Base-by-base conservation (phyloP, 2,888 invertebrate genomes). In the Calliphora vomitoria region DNA sequence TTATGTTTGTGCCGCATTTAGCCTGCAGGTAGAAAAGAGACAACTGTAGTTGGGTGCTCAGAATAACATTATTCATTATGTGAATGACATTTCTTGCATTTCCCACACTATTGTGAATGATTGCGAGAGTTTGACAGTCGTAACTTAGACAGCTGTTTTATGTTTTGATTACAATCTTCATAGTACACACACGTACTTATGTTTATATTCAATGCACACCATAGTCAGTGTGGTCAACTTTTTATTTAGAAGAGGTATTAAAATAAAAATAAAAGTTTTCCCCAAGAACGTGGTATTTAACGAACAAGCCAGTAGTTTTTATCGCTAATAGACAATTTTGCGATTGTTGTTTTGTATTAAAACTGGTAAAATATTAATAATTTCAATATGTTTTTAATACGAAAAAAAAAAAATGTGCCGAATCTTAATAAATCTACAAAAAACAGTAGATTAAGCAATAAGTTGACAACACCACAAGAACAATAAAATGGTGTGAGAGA, bases 51-150 rank as follows among this genome's bases (percentile, higher is more conserved):
- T 10, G 13, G 47, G 0, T 76, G 64, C 35, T 68, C 44, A 60
- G 71, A 80, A 44, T 72, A 71, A 72, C 41, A 80, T 35, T 25
- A 25, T 55, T 41, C 55, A 72, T 58, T 71, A 68, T 53, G 53
- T 44, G 35, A 58, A 78, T 81, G 60, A 13, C 68, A 80, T 81
- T 78, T 68, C 35, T 64, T 85, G 82, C 82, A 82, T 87, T 85
- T 85, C 50, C 82, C 68, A 25, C 35, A 6, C 69, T 84, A 87
- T 85, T 87, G 87, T 87, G 87, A 87, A 75, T 87, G n/a, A 8
- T 50, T 79, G 1, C 35, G 11, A 35, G 41, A 2, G 5, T 20
- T 76, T 75, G 58, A 64, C 62, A 82, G 31, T 15, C 13, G 0
- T 44, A 0, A n/a, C 10, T 0, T 3, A 44, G 62, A 44, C 86